A percentile compares a stretch with the other conserved stretches of the same genome.
Evolutionary conservation across 1,140 invertebrate genomes (phyloP).

Genomic region (Chlorops oryzae): DNA sequence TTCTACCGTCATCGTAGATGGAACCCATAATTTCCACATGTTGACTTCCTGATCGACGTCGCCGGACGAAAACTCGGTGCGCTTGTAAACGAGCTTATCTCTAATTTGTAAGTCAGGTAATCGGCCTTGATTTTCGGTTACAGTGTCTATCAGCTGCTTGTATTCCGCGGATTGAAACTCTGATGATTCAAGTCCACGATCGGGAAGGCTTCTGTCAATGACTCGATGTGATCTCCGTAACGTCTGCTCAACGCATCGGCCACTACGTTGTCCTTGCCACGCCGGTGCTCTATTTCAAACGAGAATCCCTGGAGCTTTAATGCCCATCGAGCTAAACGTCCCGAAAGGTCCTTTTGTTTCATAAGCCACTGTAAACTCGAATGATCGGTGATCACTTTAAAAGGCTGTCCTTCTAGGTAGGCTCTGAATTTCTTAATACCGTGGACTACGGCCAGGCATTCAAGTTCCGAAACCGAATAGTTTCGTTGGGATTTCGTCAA

Average conservation of each 20-base stretch:
- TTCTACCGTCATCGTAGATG: background rate
- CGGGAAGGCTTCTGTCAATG: too few species aligned
- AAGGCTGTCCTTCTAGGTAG: slow-evolving; percentile 45
- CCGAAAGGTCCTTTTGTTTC: too few species aligned
- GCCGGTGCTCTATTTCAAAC: slow-evolving; percentile 1
- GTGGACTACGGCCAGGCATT: slow-evolving; percentile 5
- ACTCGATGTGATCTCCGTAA: too few species aligned
- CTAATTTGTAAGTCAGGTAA: slow-evolving; percentile 10
- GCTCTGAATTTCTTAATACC: slow-evolving; percentile 42
- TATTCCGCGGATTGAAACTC: background rate
- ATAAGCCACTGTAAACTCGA: too few species aligned
- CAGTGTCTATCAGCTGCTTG: background rate
- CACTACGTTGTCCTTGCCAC: background rate
- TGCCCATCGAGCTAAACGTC: background rate
- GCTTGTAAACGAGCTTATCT: slow-evolving; percentile 5
- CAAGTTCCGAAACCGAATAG: slow-evolving; percentile 9
- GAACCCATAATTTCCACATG: slow-evolving; percentile 15
- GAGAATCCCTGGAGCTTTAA: background rate
- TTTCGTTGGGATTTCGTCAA: slow-evolving; percentile 11
- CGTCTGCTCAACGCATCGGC: too few species aligned
- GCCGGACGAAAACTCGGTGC: slow-evolving; percentile 4
- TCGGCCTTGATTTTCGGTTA: slow-evolving; percentile 1
- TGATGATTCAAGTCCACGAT: slow-evolving; percentile 1
- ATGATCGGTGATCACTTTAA: too few species aligned
- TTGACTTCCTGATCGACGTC: background rate